Evolutionary conservation across 2,113 vertebrate genomes (phyloP).

Genomic region (Grammatotria lemairii): DNA sequence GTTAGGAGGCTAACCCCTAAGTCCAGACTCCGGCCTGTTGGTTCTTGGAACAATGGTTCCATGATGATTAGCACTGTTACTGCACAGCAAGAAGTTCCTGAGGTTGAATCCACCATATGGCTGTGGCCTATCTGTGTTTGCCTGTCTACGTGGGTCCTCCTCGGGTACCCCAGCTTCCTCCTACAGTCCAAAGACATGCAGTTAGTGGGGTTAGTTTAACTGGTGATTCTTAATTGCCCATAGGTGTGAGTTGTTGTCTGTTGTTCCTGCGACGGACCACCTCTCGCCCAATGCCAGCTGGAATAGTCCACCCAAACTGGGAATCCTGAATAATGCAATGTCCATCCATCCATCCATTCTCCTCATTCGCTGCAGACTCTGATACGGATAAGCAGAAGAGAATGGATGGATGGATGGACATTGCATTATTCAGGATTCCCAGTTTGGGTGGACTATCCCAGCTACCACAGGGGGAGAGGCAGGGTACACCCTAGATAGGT

Average conservation of each 20-base stretch:
- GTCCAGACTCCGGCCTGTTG: rapidly evolving
- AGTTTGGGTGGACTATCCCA: not conserved
- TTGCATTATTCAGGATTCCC: not conserved
- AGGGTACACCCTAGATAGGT: not conserved
- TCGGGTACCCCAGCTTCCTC: not conserved
- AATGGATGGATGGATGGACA: not conserved
- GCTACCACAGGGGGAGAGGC: not conserved
- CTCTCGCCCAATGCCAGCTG: not conserved
- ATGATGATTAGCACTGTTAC: not conserved
- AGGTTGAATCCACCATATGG: not conserved
- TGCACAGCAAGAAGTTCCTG: not conserved
- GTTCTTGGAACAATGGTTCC: not conserved
- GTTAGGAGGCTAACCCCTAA: too few relatives aligned
- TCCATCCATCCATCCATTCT: not conserved
- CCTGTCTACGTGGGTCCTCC: not conserved
- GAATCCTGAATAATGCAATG: not conserved
- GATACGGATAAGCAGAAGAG: too few relatives aligned
- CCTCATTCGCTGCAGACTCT: too few relatives aligned
- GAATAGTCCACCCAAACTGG: not conserved
- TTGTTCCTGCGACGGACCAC: not conserved
- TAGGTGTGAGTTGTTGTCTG: not conserved
- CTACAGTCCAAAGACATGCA: not conserved
- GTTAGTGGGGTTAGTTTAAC: not conserved
- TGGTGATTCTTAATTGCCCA: not conserved
- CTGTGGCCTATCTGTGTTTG: not conserved